Conservation (phyloP, 2,113 vertebrate species). For the Neodon shergylaensis region DNA sequence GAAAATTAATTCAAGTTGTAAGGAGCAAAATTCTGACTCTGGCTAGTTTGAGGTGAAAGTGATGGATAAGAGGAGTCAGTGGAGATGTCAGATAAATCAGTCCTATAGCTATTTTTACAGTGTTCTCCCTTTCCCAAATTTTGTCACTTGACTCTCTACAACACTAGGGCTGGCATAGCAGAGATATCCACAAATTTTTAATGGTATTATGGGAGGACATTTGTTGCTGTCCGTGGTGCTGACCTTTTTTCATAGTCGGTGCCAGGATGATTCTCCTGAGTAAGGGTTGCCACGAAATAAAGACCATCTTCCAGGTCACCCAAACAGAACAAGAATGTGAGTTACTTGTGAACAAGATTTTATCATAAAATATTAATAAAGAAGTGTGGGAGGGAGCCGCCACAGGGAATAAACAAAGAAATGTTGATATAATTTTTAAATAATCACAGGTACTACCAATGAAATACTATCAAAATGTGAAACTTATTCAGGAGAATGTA, state of each 20-base stretch:
- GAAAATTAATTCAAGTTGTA: conserved; percentile 43
- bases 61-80: rapidly evolving
- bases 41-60: not conserved
- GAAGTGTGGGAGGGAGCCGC: not conserved
- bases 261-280: not conserved
- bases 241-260: not conserved
- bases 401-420: not conserved
- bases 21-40: not conserved
- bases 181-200: not conserved
- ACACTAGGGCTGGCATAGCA: not conserved
- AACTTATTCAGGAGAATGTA: not conserved
- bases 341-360: not conserved
- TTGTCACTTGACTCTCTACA: not conserved
- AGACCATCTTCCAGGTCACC: not conserved
- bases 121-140: not conserved
- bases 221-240: conserved; percentile 73
- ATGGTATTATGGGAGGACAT: not conserved
- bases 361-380: not conserved
- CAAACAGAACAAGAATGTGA: not conserved
- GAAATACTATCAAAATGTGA: not conserved
- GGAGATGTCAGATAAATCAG: too few relatives aligned
- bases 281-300: not conserved
- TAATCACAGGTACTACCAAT: not conserved
- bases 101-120: not conserved
- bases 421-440: conserved; percentile 31